Base-by-base conservation (phyloP, 2,113 vertebrate genomes). In the Todiramphus saurophagus region DNA sequence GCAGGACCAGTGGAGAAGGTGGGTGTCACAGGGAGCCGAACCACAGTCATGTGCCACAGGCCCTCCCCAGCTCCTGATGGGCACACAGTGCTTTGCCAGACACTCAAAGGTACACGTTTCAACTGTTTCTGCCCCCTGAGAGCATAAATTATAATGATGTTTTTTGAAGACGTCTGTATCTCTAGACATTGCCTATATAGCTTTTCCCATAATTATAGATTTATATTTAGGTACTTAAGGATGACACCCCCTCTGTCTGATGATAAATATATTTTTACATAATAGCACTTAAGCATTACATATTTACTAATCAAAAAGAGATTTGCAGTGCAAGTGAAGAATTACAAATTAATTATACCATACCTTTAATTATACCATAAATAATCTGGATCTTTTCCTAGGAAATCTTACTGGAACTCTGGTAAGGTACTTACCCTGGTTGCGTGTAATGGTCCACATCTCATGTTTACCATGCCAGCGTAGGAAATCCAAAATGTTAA, bases 221-320 rank as follows among this genome's bases (percentile, higher is more conserved):
- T 60, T 91, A n/a, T 92, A 95, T 92, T 96, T 94, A 72, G 30
- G 31, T 89, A 51, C 56, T 89, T 95, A 92, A 89, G 68, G 60
- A 94, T 72, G 87, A 78, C 56, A 84, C 51, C 35, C 28, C 64
- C 60, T 94, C 83, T 93, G 66, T 72, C 81, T 93, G 56, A 89
- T 87, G n/a, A 86, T 83, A 92, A 90, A 86, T 93, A 46, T 60
- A 73, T 94, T 96, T 95, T 95, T 87, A 64, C 48, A 93, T 87
- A 95, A 91, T 82, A 87, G 62, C 51, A 84, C 58, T 82, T 87
- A 92, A 91, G 39, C 66, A 23, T 67, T 67, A 63, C 18, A 18
- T 95, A 84, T 94, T 96, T 93, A 75, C 87, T 84, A 82, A 95
- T 95, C 80, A 92, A 78, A 94, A 87, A 66, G 43, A 92, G 17